Percentiles rank a stretch among this genome's conserved stretches.
Conservation (phyloP, 1,140 invertebrate species). For the Caenorhabditis briggsae region DNA sequence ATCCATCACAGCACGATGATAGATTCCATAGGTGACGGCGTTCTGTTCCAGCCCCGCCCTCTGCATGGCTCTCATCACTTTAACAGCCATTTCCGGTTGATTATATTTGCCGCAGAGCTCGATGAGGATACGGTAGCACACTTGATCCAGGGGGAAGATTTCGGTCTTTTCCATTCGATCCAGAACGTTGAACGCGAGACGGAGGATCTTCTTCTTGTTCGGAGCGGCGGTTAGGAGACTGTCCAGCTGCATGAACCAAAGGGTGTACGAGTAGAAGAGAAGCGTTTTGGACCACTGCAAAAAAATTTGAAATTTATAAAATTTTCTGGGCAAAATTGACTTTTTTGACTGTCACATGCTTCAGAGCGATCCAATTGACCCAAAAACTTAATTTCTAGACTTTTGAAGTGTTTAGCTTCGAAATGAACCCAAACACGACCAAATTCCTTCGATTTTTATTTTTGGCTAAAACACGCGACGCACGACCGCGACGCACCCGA, state of each 20-base stretch:
- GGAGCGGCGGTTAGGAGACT: conserved; percentile 82
- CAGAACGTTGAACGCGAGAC: conserved; percentile 71
- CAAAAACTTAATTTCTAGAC: no score
- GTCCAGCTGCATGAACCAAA: conserved; percentile 97
- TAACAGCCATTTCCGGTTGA: conserved; percentile 92
- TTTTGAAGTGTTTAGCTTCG: no score
- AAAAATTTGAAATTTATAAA: conserved; percentile 67
- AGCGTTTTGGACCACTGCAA: conserved; percentile 88
- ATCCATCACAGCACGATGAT: conserved; percentile 80
- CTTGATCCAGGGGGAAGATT: conserved; percentile 79
- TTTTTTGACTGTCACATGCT: no score
- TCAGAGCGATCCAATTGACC: no score
- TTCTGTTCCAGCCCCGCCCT: conserved; percentile 80
- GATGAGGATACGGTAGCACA: conserved; percentile 92
- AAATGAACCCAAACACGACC: no score
- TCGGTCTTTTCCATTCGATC: conserved; percentile 66
- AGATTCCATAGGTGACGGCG: conserved; percentile 95
- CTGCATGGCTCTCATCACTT: conserved; percentile 82
- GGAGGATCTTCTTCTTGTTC: conserved; percentile 83
- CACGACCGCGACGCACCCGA: no score
- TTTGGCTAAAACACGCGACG: no score
- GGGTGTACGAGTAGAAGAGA: conserved; percentile 82
- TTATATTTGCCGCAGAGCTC: conserved; percentile 95
- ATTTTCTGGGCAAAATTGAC: not conserved
- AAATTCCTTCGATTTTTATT: no score